These are phyloP conservation scores for Mythimna impura DNA, from an alignment of 2,888 invertebrate genomes.

Conservation along the genomic window DNA sequence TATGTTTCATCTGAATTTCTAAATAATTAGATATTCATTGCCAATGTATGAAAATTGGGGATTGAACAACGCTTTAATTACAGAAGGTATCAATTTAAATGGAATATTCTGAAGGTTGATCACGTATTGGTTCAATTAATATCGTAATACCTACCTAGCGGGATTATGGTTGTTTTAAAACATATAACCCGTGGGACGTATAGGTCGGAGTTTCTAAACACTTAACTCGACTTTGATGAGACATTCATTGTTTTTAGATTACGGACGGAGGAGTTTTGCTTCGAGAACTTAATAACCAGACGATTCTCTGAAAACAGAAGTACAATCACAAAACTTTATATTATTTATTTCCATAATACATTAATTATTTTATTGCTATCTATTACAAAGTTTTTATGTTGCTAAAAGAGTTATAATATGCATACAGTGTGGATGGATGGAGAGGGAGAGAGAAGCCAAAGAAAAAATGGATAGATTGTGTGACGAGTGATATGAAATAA, in stretches of 20 bases:
- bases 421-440: too few relatives aligned
- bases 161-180: conserved; percentile 19
- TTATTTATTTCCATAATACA: too few relatives aligned
- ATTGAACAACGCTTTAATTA: conserved; percentile 47
- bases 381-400: too few relatives aligned
- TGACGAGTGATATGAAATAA: too few relatives aligned
- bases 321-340: too few relatives aligned
- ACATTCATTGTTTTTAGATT: neutral
- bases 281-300: neutral
- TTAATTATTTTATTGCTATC: too few relatives aligned
- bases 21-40: conserved; percentile 57
- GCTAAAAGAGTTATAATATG: too few relatives aligned
- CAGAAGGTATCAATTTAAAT: conserved; percentile 38
- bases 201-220: neutral
- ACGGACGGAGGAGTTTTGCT: neutral
- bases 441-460: too few relatives aligned
- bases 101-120: conserved; percentile 27
- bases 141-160: neutral
- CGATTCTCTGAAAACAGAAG: neutral
- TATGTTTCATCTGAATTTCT: conserved; percentile 40
- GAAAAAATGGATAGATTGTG: too few relatives aligned
- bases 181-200: conserved; percentile 4
- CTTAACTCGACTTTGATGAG: conserved; percentile 12
- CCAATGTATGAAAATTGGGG: conserved; percentile 48
- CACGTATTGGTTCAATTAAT: conserved; percentile 41